Base-by-base conservation (phyloP, 2,888 invertebrate genomes). In the Rhingia rostrata region DNA sequence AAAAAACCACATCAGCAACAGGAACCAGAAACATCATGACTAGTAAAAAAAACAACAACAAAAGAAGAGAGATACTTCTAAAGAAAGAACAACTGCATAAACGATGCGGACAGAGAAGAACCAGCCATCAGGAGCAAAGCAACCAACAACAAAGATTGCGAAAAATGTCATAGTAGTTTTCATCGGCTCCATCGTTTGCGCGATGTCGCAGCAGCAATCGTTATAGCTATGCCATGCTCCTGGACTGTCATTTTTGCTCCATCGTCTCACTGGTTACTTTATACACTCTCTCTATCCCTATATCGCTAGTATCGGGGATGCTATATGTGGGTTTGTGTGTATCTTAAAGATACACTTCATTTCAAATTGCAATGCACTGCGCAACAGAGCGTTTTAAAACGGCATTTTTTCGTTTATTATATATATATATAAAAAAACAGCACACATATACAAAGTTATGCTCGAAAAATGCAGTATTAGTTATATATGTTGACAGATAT, bases 351-450 rank as follows among this genome's bases (percentile, higher is more conserved):
- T 79, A 72, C 72, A 79, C 60, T 69, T 79, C 64, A 79, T 79
- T 72, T 72, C 60, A 66, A 64, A 72, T 72, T 43, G 64, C 53
- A 64, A 14, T 79, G 72, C 72, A 66, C 47, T 54, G 70, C 43
- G 67, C 86, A 86, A 67, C 86, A 86, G 60, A 66, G 60, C 85
- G 88, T 87, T 88, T 88, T 87, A 88, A 89, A 89, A 89, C 88
- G 89, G 89, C 89, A 89, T 89, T 89, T 88, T 87, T 87, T 54
- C 32, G 2, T 14, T 39, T 43, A 51, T 33, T 35, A 45, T 37
- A 33, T 30, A 35, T 30, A 35, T 6, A n/a, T n/a, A 56, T 4
- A 30, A 45, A 53, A 5, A 43, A 56, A 32, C 22, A 4, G 9
- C 49, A 49, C 30, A 58, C 12, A 56, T 32, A 47, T 12, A 61